A percentile compares a stretch with the other conserved stretches of the same genome.
phyloP scores from a whole-genome alignment of 2,797 vertebrate species.

The Cossypha niveicapilla region DNA sequence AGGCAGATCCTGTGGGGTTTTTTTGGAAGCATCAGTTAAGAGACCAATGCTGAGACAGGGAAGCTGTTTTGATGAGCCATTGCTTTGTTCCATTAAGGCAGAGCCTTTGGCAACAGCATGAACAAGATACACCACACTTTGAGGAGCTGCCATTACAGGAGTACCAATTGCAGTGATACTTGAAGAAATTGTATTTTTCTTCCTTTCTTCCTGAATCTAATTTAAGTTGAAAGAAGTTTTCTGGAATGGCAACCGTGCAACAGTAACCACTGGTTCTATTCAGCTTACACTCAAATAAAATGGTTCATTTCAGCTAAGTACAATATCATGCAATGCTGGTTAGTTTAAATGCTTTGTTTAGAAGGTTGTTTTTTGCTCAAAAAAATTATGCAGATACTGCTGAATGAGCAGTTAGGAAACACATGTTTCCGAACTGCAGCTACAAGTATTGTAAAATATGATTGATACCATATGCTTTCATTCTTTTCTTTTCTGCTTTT shows the following conservation, averaged over 20 bases:
- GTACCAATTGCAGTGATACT: conserved; percentile 2
- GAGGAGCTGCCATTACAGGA: neutral
- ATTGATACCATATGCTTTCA: conserved; percentile 69
- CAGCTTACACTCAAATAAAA: conserved; percentile 34
- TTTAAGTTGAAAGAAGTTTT: conserved; percentile 43
- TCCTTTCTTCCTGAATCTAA: conserved; percentile 31
- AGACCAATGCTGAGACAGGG: neutral
- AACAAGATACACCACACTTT: neutral
- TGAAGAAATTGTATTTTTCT: neutral
- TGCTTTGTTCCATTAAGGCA: conserved; percentile 26
- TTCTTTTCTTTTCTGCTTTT: conserved; percentile 47
- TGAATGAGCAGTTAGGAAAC: conserved; percentile 62
- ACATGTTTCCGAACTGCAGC: conserved; percentile 66
- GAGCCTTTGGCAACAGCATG: conserved; percentile 14
- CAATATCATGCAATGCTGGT: conserved; percentile 45
- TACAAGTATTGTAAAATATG: conserved; percentile 71
- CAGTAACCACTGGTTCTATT: neutral
- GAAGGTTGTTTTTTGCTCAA: conserved; percentile 58
- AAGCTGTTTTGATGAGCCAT: neutral
- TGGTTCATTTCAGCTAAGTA: conserved; percentile 50
- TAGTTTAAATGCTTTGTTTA: conserved; percentile 66
- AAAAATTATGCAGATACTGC: conserved; percentile 61
- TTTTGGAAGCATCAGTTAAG: neutral
- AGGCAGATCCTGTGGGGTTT: neutral
- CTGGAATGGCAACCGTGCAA: conserved; percentile 33